phyloP scores from a whole-genome alignment of 23 tunicate species.

The Botrylloides violaceus region DNA sequence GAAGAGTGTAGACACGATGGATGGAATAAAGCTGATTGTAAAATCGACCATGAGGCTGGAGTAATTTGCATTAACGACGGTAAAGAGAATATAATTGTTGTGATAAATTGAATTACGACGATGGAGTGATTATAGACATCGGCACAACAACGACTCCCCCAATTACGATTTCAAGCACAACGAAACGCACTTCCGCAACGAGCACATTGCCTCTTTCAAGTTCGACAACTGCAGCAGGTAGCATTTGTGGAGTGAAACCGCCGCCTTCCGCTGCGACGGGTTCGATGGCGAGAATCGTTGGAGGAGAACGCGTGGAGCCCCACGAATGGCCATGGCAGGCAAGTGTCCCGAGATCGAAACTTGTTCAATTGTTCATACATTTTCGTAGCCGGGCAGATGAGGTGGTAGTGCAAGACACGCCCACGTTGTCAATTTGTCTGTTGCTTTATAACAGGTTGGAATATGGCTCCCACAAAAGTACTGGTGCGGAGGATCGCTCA shows the following conservation, averaged over 20 bases:
- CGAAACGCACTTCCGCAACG: constrained; percentile 9
- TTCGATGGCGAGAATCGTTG: constrained; percentile 46
- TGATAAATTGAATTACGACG: not conserved
- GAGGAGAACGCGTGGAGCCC: constrained; percentile 39
- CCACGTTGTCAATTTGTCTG: too few species aligned
- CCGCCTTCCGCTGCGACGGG: not conserved
- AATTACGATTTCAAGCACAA: constrained; percentile 29
- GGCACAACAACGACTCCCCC: not conserved
- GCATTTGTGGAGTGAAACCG: constrained; percentile 47
- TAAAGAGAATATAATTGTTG: not conserved
- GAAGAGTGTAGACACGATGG: constrained; percentile 54
- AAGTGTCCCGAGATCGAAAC: too few species aligned
- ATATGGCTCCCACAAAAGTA: constrained; percentile 63
- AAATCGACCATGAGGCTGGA: constrained; percentile 78
- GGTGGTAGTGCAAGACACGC: too few species aligned
- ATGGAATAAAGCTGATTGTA: constrained; percentile 35
- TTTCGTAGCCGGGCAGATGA: too few species aligned
- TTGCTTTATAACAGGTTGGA: constrained; percentile 40
- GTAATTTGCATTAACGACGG: constrained; percentile 50
- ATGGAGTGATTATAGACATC: not conserved
- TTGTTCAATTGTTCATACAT: too few species aligned
- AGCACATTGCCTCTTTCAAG: not conserved
- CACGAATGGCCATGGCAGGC: constrained; percentile 96
- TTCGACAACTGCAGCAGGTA: not conserved
- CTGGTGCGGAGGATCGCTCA: constrained; percentile 79